These are phyloP conservation scores for Nomada flava DNA, from an alignment of 2,888 invertebrate species.

Conservation along the genomic window DNA sequence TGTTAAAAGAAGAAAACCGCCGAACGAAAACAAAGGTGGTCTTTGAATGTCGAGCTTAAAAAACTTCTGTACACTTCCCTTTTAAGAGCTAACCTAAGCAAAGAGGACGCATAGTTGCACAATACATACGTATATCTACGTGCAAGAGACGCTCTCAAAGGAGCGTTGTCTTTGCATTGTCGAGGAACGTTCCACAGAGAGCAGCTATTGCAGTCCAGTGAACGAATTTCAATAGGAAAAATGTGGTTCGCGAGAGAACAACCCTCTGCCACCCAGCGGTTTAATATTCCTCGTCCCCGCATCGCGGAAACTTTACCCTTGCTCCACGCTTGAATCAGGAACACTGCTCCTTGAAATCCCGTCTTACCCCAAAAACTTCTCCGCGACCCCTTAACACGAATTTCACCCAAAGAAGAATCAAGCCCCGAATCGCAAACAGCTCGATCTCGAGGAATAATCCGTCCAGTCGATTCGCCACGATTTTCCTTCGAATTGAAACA, in stretches of 20 bases:
- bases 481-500: neutral
- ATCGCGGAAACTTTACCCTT: neutral
- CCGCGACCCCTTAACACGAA: neutral
- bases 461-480: too few species aligned
- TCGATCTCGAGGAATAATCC: neutral
- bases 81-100: neutral
- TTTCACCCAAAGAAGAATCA: too few species aligned
- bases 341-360: neutral
- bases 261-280: neutral
- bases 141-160: neutral
- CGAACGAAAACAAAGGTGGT: too few species aligned
- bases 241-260: neutral
- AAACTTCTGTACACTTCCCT: neutral
- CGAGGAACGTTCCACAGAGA: neutral
- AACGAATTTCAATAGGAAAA: neutral
- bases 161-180: conserved; percentile 10
- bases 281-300: neutral
- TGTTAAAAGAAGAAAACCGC: neutral
- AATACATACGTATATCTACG: neutral
- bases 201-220: neutral
- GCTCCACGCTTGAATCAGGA: too few species aligned
- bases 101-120: neutral
- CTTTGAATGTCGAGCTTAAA: too few species aligned
- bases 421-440: too few species aligned
- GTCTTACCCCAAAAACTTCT: neutral